Percentiles rank a stretch among this genome's conserved stretches.
Conservation (phyloP, 2,797 vertebrate species). For the Glyptemys insculpta region DNA sequence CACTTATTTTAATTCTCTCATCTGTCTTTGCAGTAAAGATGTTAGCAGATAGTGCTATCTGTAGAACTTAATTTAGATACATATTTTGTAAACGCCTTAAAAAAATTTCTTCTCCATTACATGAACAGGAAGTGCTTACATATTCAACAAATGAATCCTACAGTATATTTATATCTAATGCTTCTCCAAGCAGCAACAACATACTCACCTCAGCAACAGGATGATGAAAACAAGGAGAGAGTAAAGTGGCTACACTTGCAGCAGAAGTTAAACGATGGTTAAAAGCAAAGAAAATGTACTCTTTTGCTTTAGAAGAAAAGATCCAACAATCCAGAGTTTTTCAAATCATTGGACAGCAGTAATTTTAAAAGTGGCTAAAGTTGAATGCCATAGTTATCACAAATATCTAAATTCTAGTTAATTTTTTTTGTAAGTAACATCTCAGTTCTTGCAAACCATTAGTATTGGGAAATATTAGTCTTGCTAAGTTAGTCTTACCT, state of each 20-base stretch:
- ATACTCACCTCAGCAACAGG: background rate
- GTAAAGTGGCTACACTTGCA: background rate
- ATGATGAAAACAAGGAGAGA: background rate
- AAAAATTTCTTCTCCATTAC: background rate
- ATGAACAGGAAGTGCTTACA: background rate
- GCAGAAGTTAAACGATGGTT: background rate
- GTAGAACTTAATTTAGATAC: constrained; percentile 3
- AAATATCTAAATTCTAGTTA: background rate
- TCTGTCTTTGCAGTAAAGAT: background rate
- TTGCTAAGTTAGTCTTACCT: background rate
- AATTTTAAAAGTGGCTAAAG: background rate
- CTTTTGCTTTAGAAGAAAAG: background rate
- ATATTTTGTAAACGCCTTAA: background rate
- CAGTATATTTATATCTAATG: background rate
- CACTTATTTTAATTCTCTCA: background rate
- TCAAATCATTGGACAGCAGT: background rate
- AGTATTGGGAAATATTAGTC: background rate
- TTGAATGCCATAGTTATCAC: background rate
- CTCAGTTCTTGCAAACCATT: background rate
- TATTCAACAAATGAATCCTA: background rate
- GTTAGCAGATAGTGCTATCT: background rate
- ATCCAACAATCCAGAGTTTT: background rate
- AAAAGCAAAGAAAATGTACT: background rate
- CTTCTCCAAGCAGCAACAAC: background rate
- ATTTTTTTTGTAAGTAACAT: background rate